Conservation (phyloP, 2,888 invertebrate species). For the Xiphydria camelus region DNA sequence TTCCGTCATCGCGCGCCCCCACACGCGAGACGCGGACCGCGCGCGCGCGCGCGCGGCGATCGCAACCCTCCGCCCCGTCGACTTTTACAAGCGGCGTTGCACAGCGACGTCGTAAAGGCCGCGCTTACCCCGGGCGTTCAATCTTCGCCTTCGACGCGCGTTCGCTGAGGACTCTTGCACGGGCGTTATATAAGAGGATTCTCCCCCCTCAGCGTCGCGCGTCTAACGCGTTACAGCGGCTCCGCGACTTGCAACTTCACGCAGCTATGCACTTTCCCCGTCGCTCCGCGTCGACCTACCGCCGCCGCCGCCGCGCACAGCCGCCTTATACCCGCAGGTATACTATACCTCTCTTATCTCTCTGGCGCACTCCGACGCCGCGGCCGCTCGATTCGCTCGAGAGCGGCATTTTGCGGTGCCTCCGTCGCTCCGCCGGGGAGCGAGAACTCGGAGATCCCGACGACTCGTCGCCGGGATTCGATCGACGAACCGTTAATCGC, state of each 20-base stretch:
- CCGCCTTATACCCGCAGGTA: too few species aligned
- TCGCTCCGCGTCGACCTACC: neutral
- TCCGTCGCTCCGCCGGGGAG: too few species aligned
- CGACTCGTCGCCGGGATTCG: too few species aligned
- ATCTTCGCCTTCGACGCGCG: too few species aligned
- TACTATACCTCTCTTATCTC: neutral
- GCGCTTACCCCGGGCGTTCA: too few species aligned
- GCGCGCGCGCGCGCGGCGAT: neutral
- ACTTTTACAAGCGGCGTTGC: neutral
- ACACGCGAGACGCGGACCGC: neutral
- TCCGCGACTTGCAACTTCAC: constrained; percentile 33
- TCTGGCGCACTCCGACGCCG: neutral
- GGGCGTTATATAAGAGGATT: constrained; percentile 39
- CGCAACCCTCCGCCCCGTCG: neutral
- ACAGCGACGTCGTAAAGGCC: too few species aligned
- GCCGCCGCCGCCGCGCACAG: too few species aligned
- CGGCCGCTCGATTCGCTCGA: constrained; percentile 5
- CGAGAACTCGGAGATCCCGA: too few species aligned
- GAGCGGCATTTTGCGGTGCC: too few species aligned
- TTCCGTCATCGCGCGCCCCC: too few species aligned
- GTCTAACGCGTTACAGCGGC: constrained; percentile 38
- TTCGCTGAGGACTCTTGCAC: constrained; percentile 35
- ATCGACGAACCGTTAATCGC: too few species aligned
- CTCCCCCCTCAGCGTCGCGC: constrained; percentile 19
- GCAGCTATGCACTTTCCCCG: constrained; percentile 42